Percentiles rank a stretch among this genome's conserved stretches.
Evolutionary conservation across 1,140 invertebrate species (phyloP).

Genomic region (Cyrtorhinus lividipennis): DNA sequence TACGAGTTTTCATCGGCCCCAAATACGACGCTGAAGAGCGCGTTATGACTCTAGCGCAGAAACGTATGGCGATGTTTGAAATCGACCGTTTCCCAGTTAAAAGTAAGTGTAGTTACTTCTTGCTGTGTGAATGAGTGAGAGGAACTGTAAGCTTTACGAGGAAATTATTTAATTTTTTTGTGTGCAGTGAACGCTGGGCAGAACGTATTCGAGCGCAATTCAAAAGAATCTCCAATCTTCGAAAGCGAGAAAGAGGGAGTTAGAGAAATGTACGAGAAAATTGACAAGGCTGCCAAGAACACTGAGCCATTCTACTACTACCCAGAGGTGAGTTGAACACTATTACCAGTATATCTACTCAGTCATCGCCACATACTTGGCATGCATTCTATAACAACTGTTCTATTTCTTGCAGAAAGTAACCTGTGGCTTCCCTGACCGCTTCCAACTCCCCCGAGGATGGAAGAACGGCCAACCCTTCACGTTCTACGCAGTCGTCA

Average conservation of each 20-base stretch:
- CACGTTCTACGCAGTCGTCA: constrained; percentile 47
- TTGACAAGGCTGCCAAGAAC: constrained; percentile 7
- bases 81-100: constrained; percentile 29
- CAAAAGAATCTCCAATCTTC: constrained; percentile 13
- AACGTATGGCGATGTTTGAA: constrained; percentile 27
- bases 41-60: constrained; percentile 25
- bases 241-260: constrained; percentile 3
- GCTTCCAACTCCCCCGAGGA: constrained; percentile 51
- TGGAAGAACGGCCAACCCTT: constrained; percentile 43
- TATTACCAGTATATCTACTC: too few species aligned
- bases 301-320: constrained; percentile 8
- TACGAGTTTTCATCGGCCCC: constrained; percentile 53
- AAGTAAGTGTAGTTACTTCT: constrained; percentile 18
- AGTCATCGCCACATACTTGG: too few species aligned
- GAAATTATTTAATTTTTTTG: background rate
- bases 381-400: too few species aligned
- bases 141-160: too few species aligned
- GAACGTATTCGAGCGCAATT: constrained; percentile 13
- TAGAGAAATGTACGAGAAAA: background rate
- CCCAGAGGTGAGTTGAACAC: background rate
- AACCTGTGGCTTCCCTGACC: constrained; percentile 39
- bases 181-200: constrained; percentile 4
- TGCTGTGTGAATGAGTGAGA: too few species aligned
- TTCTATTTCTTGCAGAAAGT: background rate
- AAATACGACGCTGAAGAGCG: constrained; percentile 44